A percentile compares a stretch with the other conserved stretches of the same genome.
phyloP scores from a whole-genome alignment of 2,113 vertebrate species.

The Speoplatyrhinus poulsoni region DNA sequence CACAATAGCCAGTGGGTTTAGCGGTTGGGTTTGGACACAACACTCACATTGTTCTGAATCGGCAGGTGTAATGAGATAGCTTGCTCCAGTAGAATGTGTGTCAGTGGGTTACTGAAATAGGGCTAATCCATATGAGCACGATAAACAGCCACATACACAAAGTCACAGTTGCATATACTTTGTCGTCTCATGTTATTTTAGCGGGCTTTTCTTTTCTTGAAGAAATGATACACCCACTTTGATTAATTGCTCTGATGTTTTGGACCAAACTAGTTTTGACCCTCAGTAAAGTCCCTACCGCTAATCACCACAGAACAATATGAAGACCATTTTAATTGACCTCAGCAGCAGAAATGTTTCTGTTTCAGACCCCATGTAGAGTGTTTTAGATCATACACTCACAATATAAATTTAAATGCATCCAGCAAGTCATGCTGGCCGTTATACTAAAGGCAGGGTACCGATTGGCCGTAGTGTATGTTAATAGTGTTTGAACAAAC shows the following conservation, averaged over 20 bases:
- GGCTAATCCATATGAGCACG: constrained; percentile 14
- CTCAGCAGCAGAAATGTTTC: no score
- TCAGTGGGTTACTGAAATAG: constrained; percentile 37
- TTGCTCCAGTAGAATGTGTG: constrained; percentile 19
- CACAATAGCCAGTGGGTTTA: neutral
- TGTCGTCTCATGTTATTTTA: neutral
- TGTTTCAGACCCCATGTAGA: no score
- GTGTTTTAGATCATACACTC: no score
- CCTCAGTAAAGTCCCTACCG: no score
- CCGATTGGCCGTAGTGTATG: neutral
- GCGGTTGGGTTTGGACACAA: neutral
- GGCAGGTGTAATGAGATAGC: constrained; percentile 22
- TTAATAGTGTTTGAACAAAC: neutral
- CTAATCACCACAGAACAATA: no score
- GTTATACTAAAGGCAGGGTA: neutral
- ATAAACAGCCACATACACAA: neutral
- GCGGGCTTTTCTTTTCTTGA: constrained; percentile 19
- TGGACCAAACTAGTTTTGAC: neutral
- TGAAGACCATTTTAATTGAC: no score
- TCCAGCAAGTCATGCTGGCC: neutral
- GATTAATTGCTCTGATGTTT: neutral
- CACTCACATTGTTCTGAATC: constrained; percentile 25
- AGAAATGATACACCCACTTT: neutral
- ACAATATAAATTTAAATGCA: no score
- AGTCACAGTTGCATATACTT: constrained; percentile 11